Conservation (phyloP, 35 echinoderm and acorn worm genomes). For the Stichopus chloronotus region DNA sequence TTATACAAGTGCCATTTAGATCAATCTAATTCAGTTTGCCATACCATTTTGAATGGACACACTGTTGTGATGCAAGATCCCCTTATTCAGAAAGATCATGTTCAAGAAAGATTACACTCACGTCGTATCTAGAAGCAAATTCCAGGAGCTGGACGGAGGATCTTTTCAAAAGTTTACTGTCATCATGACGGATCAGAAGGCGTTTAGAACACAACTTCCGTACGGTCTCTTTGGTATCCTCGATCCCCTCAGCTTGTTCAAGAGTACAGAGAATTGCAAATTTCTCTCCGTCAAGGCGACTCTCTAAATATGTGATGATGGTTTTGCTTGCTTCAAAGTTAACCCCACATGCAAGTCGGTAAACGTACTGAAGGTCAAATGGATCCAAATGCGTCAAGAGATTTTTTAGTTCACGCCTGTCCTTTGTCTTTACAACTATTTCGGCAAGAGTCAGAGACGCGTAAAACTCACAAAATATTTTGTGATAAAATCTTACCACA, state of each 20-base stretch:
- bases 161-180: not conserved
- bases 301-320: not conserved
- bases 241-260: not conserved
- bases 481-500: conserved; percentile 10
- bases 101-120: not conserved
- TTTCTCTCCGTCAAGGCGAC: not conserved
- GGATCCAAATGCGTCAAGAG: not conserved
- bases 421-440: too few species aligned
- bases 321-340: not conserved
- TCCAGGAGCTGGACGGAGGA: conserved; percentile 1
- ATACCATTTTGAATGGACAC: too few species aligned
- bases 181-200: not conserved
- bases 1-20: too few species aligned
- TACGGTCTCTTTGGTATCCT: not conserved
- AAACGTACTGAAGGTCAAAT: not conserved
- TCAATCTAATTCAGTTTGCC: too few species aligned
- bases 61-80: too few species aligned
- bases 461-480: conserved; percentile 15
- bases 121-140: not conserved
- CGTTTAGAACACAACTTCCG: not conserved
- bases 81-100: too few species aligned
- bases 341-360: not conserved
- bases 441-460: not conserved
- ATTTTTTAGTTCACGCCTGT: too few species aligned
- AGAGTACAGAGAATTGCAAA: conserved; percentile 5